These are phyloP conservation scores for Gallinago media DNA, from an alignment of 2,113 vertebrate genomes.

Conservation along the genomic window DNA sequence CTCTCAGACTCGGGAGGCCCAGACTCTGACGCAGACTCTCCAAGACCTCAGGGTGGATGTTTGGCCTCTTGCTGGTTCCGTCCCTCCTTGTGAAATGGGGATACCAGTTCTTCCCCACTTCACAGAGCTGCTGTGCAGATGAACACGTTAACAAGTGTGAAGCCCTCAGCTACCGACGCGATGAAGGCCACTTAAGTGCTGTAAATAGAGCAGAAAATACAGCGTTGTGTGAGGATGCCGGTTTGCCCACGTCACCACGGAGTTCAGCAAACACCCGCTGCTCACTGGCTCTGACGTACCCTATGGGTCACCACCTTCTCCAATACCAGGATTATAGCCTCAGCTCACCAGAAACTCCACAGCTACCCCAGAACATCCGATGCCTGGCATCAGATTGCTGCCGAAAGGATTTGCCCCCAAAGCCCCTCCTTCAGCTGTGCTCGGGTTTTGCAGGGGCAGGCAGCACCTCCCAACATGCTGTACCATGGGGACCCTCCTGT, in stretches of 20 bases:
- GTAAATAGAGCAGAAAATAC: neutral
- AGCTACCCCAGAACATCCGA: neutral
- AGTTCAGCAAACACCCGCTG: neutral
- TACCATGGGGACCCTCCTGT: accelerated
- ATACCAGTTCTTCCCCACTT: neutral
- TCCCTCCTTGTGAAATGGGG: neutral
- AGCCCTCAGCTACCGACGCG: neutral
- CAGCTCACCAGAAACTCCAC: neutral
- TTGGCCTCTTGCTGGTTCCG: neutral
- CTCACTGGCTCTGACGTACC: neutral
- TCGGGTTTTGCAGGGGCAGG: neutral
- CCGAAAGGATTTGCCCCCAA: neutral
- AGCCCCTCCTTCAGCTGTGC: neutral
- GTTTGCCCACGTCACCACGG: accelerated
- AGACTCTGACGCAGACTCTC: neutral
- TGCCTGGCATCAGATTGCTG: neutral
- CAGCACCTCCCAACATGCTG: neutral
- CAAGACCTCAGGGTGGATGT: neutral
- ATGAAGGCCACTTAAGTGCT: neutral
- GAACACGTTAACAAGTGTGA: neutral
- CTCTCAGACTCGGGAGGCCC: neutral
- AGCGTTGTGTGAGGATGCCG: neutral
- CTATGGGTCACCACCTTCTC: neutral
- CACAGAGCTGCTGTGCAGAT: neutral
- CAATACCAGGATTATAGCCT: neutral